Base-by-base conservation (phyloP, 2,113 vertebrate genomes). In the Hassar affinis region DNA sequence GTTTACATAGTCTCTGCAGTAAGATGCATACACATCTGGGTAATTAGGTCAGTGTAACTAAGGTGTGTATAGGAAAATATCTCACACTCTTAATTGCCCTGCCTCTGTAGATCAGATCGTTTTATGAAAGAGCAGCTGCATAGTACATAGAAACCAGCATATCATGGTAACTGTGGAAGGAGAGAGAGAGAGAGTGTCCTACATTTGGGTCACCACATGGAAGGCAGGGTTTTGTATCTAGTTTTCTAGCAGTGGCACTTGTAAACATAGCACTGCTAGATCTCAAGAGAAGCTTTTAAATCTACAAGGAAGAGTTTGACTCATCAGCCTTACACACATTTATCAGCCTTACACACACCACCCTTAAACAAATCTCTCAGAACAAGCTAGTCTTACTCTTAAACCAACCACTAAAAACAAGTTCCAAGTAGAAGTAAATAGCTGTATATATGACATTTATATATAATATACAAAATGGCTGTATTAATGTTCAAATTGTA, bases 31-130 rank as follows among this genome's bases (percentile, higher is more conserved):
- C 72, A 75, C 52, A 27, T 76, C 54, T 82, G 75, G 57, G 79
- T 79, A 82, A 82, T 69, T 87, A 80, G 80, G 80, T 62, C n/a
- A 75, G 54, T 35, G 20, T 82, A 83, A 79, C 83, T 83, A 25
- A 49, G 64, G 20, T 47, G 52, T 25, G 15, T n/a, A 42, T 15
- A 20, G 18, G 10, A 12, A 51, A 81, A 72, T 15, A 52, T 75
- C 35, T 77, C 71, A n/a, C 17, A 42, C 6, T 27, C 4, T 35
- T 71, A 59, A 77, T 51, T 81, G 76, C 9, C 35, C 30, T 42
- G 30, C 42, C 45, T 64, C 56, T 52, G 12, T 20, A 47, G 27
- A 79, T 69, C 38, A 61, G 35, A 74, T 84, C 64, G 59, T 51
- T 66, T 79, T 78, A 11, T 59, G 64, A 72, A 77, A 84, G 54